Base-by-base conservation (phyloP, 64 coral and sea anemone genomes). In the Cladopsammia gracilis region DNA sequence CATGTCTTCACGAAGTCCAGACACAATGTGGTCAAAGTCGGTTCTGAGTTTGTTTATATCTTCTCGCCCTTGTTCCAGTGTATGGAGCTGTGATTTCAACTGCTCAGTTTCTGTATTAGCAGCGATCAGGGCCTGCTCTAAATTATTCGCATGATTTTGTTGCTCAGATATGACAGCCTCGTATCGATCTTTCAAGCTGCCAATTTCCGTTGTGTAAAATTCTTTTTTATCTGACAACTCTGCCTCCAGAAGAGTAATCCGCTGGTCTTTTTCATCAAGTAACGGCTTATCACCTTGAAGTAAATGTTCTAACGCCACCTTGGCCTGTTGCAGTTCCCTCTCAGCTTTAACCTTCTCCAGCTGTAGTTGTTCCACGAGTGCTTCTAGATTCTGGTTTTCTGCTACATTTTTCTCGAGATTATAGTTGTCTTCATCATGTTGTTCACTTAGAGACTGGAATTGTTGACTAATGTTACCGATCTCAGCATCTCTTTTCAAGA, bases 1-100 rank as follows among this genome's bases (percentile, higher is more conserved):
- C 1, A 98, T 16, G 51, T 98, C 96, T 75, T 94, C 96, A 47
- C 96, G 87, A 44, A 98, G 82, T 3, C 96, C 96, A 48, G 79
- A 84, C 15, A 98, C 82, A 62, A 98, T 98, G 69, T 98, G 88
- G 18, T 91, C 83, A 26, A 94, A 77, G 14, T 98, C 88, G 48
- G 62, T 43, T 74, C 73, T 91, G 15, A 68, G 62, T 80, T 94
- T 98, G 15, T 70, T 10, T 9, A 57, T 88, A 62, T 91, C 85
- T 14, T 94, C 70, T 58, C 78, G 79, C 13, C 54, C 73, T 50
- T 26, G n/a, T 22, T 76, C 85, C 26, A 91, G 20, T 19, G 71
- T 50, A 22, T 19, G 50, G 16, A 98, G 47, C 59, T 76, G 83
- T 87, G 70, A 77, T 53, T 77, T 67, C 16, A 76, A 76, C n/a